Evolutionary conservation across 2,797 vertebrate genomes (phyloP), one percentile per base, ranked within the genome.

Genomic region (Malacoraja senta): DNA sequence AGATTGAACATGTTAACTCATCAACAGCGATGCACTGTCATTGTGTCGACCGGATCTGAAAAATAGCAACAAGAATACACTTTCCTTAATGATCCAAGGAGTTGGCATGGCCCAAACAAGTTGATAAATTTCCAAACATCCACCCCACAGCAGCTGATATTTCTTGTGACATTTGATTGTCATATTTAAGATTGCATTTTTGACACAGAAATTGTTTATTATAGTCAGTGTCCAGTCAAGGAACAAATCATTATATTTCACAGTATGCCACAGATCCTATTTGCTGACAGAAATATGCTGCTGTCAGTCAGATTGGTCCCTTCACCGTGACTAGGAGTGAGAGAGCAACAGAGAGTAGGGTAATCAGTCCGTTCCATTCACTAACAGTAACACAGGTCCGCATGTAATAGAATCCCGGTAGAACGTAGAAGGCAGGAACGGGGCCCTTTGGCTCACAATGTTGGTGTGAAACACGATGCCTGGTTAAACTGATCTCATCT

Each of bases 161-260:
- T 68, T 68, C 84, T 88, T 68, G 15, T 88, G 84, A 38, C 84
- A 88, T 88, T 88, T 88, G 84, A 88, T 88, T 88, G 84, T 88
- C 84, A 88, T 68, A 88, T 88, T 88, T 88, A 68, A 88, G 84
- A 88, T 88, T 88, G 84, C 84, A 88, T 88, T 88, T 88, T 88
- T 88, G 61, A 68, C 61, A 68, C 17, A 88, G n/a, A 88, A 68
- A 88, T 88, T 88, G 84, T 88, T 88, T 88, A 68, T 88, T 88
- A 88, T 88, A 88, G 17, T 35, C 63, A 68, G n/a, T 63, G 17
- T 15, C 84, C 84, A 88, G 61, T 88, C 61, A 88, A 88, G 12
- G 29, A 65, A 65, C 84, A 88, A 88, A 88, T 88, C 84, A 88
- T 88, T 65, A 65, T 65, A 32, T 88, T 88, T 88, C 84, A 88